Evolutionary conservation across 2,113 vertebrate species (phyloP), one percentile per base, ranked within the genome.

Genomic region (Artemisiospiza belli): DNA sequence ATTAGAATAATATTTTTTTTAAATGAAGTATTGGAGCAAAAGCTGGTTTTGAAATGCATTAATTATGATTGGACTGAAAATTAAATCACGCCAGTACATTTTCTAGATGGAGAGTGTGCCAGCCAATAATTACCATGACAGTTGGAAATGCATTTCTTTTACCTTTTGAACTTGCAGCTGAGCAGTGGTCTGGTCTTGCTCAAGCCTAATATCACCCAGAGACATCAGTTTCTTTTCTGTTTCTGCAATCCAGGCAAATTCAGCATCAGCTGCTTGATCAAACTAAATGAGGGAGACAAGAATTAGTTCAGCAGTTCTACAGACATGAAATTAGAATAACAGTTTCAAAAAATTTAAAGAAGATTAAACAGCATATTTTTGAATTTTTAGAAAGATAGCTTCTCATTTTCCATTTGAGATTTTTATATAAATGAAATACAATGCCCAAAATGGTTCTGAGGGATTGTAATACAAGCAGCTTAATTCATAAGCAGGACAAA

Each of bases 121-220:
- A 22, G 76, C 74, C 90, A 96, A 84, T 94, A 91, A 96, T 94
- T 94, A 82, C 94, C 73, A 87, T 70, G 62, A 96, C 70, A 95
- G 95, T 44, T 96, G 89, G 79, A 97, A 97, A 96, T 61, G 69
- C 47, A 82, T 95, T 96, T 95, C 84, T 93, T 93, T 98, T 97
- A 99, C 99, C 99, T 99, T 99, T 97, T 99, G 99, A 96, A 98
- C 98, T 97, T 99, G 99, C 35, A 99, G 98, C 96, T 99, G 99
- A 92, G 98, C 97, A 27, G 97, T 92, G 83, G 99, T 99, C 98
- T 99, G 99, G 95, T 99, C 99, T 96, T 98, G 98, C 97, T 99
- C 99, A 97, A 99, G 98, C 76, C 98, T 98, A 98, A 99, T 99
- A 94, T 99, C 98, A 61, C 98, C 98, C 94, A 99, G 96, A 49